Evolutionary conservation across 2,113 vertebrate genomes (phyloP).

Genomic region (Malurus alboscapulatus): DNA sequence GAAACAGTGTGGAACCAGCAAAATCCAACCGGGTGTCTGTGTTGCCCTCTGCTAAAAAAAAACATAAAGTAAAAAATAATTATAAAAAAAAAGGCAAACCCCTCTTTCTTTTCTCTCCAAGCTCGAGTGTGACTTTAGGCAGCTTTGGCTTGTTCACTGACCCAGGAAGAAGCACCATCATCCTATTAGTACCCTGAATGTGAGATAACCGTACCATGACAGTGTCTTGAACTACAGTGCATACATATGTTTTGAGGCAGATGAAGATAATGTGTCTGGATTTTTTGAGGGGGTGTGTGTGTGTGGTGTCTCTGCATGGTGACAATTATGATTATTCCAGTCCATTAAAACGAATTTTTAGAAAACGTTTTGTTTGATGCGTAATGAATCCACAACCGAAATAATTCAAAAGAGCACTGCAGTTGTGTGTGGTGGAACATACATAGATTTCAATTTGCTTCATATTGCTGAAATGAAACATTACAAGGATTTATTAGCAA

Average conservation of each 20-base stretch:
- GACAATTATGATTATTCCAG: slow-evolving; percentile 31
- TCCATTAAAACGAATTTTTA: background rate
- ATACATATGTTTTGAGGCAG: slow-evolving; percentile 5
- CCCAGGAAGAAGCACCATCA: slow-evolving; percentile 39
- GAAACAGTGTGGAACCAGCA: background rate
- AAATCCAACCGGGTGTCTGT: background rate
- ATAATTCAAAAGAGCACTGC: background rate
- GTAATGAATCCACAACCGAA: background rate
- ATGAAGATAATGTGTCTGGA: background rate
- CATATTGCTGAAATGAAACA: background rate
- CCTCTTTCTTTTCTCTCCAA: background rate
- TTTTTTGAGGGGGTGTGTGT: background rate
- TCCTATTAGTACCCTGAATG: slow-evolving; percentile 49
- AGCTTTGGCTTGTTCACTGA: slow-evolving; percentile 58
- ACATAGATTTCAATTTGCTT: background rate
- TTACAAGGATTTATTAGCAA: background rate
- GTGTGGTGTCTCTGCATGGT: background rate
- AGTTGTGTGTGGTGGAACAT: background rate
- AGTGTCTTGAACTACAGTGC: slow-evolving; percentile 11
- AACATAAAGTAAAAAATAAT: background rate
- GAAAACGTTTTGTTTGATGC: background rate
- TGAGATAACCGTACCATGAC: background rate
- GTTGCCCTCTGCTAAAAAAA: background rate
- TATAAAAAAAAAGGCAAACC: background rate
- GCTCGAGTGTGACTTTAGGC: slow-evolving; percentile 30